Evolutionary conservation across 2,888 invertebrate species (phyloP), one percentile per base, ranked within the genome.

Genomic region (Troides oblongomaculatus): DNA sequence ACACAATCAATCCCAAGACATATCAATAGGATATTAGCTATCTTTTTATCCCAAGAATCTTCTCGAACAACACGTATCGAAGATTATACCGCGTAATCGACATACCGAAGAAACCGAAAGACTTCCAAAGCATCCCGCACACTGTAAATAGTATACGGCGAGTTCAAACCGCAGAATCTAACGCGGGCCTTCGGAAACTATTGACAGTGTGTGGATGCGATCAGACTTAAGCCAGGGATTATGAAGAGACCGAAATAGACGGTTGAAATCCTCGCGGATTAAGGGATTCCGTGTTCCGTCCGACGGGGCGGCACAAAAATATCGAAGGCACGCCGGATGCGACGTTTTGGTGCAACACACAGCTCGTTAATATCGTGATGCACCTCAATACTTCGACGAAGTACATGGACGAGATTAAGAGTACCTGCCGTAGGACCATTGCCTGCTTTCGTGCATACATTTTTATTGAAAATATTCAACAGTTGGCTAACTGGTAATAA

Each of bases 161-260:
- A 82, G 79, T 78, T 76, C 79, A 82, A 78, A 90, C 92, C 92
- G 86, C 92, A 91, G 89, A 89, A 90, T 81, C 79, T 87, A 87
- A 85, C 87, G 82, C 83, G 82, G 87, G 85, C 87, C 89, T 88
- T 90, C 90, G 85, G 82, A 90, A 92, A 92, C 92, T 92, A 92
- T 92, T 92, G 92, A 92, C 92, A 92, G 92, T 88, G 89, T 91
- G 91, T 92, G 92, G 92, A 90, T 89, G 89, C 92, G 90, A 92
- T 92, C 92, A 90, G 85, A 86, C 88, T 89, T 92, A 92, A 92
- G 89, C 91, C 82, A 67, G 82, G 92, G 92, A 92, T 92, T 92
- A 92, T 90, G 90, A 92, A 86, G 87, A 89, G 90, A 91, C 92
- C 92, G 86, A 92, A 92, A 92, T 92, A 92, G 92, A 92, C 88